Evolutionary conservation across 2,797 vertebrate species (phyloP), one percentile per base, ranked within the genome.

Genomic region (Syndactyla subalaris): DNA sequence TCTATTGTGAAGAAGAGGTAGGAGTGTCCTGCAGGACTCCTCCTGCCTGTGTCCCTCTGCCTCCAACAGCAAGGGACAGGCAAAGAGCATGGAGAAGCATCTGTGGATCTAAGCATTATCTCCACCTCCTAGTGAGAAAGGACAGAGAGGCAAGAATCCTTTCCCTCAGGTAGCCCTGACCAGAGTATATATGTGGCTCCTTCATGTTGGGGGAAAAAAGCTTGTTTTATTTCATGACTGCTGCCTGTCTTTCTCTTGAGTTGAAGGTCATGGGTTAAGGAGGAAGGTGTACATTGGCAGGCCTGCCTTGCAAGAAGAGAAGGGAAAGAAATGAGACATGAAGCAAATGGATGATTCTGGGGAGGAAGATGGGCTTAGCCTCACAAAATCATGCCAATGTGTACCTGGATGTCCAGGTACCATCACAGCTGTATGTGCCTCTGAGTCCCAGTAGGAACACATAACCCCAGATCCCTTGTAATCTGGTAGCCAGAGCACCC

Each of bases 321-420:
- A 70, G 17, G 12, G 21, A 58, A 66, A 88, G 62, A 52, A 80
- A 16, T 18, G 27, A 29, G 4, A n/a, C 16, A 9, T 34, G 70
- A 67, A 70, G 41, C 7, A 52, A 26, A 36, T 9, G 18, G 23
- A 21, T 0, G 3, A 38, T 26, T 70, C 29, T 27, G 34, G 16
- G 19, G 3, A 45, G 21, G 36, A 84, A 68, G 59, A 34, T 29
- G 51, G 36, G 30, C 9, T 88, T 18, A 34, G 5, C 13, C 23
- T 54, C 24, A n/a, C 4, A 26, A 57, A 74, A 32, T 4, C 2
- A 0, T 2, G 0, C 3, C 17, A 20, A 32, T 1, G 0, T 19
- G 7, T 23, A 36, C 7, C 26, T 15, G 45, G 5, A 22, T 32
- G 13, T 29, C 12, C 24, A 24, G 46, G 13, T 7, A 39, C 13